Evolutionary conservation across 1,140 invertebrate genomes (phyloP).

Genomic region (Brachystomella parvula): DNA sequence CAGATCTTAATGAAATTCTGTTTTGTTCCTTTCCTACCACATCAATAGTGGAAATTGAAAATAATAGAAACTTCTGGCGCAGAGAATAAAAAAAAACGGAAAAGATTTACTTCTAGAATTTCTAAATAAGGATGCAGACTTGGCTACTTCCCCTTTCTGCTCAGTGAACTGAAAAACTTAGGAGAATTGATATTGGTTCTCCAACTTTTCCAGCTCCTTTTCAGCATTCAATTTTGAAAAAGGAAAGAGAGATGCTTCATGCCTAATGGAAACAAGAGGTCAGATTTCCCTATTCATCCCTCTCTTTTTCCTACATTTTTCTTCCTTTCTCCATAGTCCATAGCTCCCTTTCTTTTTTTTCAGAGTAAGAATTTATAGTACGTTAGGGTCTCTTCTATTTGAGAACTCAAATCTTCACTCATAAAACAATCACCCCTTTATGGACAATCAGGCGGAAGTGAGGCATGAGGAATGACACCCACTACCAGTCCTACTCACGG

Average conservation of each 20-base stretch:
- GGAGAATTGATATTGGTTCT: conserved; percentile 10
- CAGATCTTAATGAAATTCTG: too few species aligned
- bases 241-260: neutral
- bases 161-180: neutral
- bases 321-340: too few species aligned
- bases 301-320: neutral
- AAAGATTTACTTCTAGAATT: too few species aligned
- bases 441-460: conserved; percentile 7
- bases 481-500: too few species aligned
- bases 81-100: too few species aligned
- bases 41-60: too few species aligned
- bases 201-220: neutral
- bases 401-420: conserved; percentile 3
- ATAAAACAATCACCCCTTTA: conserved; percentile 8
- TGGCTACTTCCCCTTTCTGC: neutral
- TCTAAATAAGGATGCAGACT: neutral
- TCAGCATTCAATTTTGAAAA: too few species aligned
- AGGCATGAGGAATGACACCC: conserved; percentile 1
- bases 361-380: too few species aligned
- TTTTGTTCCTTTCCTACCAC: too few species aligned
- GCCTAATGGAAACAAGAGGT: neutral
- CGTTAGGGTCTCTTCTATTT: too few species aligned
- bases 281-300: neutral
- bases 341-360: too few species aligned
- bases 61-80: too few species aligned